Evolutionary conservation across 2,888 invertebrate species (phyloP), one percentile per base, ranked within the genome.

Genomic region (Esperia sulphurella): DNA sequence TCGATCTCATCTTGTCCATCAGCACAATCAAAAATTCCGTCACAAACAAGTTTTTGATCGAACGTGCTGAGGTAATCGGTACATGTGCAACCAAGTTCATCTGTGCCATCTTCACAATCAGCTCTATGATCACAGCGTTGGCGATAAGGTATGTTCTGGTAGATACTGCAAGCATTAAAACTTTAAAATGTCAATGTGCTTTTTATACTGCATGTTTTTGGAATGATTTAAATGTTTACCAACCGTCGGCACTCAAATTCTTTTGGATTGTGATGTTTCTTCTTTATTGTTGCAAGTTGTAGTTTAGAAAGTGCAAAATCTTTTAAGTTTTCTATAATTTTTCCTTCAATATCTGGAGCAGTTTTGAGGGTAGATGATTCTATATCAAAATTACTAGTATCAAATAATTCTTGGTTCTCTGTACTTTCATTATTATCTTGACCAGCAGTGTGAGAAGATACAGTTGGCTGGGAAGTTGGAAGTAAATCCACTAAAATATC

Each of bases 91-190:
- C 91, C 82, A 5, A 90, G 71, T 79, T 96, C 96, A 74, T 96
- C 96, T 0, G 94, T 94, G 4, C 94, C 94, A 81, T 96, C 96
- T 79, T 96, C 95, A 72, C 96, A 96, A 66, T 96, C 95, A 13
- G 92, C 78, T 50, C 91, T 82, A 40, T 91, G 91, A 66, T 96
- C 91, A 71, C 96, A 96, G 29, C 92, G 91, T 57, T 92, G 87
- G 1, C 71, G 58, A 21, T 86, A 75, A 0, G 93, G 83, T 49
- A 96, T 91, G 8, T 81, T 83, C 81, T 96, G 95, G 0, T 88
- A 69, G 59, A 95, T 91, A 52, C 95, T 95, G 63, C 83, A 83
- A 35, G 21, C 21, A 21, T 21, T 21, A 21, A 21, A 21, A 21
- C 21, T 21, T 21, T 21, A 21, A 21, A 21, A 21, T 21, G 5